These are phyloP conservation scores for Pseudorectes ferrugineus DNA, from an alignment of 2,113 vertebrate genomes.

Conservation along the genomic window DNA sequence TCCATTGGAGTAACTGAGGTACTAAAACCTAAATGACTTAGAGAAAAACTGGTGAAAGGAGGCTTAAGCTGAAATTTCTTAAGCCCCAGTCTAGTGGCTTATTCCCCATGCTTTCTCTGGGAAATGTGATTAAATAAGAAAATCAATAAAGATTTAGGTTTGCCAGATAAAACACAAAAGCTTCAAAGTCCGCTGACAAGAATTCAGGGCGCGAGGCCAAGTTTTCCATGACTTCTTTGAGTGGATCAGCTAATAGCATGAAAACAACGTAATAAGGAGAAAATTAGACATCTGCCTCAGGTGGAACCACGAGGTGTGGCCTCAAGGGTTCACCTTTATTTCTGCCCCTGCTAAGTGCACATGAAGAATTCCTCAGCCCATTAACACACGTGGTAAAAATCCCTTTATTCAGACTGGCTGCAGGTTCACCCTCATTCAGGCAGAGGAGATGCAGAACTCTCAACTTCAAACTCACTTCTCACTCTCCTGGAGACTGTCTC, in stretches of 20 bases:
- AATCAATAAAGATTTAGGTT: slow-evolving; percentile 64
- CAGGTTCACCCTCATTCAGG: background rate
- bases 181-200: slow-evolving; percentile 43
- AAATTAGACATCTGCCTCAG: slow-evolving; percentile 28
- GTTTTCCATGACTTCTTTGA: background rate
- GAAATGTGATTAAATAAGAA: slow-evolving; percentile 61
- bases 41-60: background rate
- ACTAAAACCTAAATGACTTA: slow-evolving; percentile 39
- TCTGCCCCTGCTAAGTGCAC: background rate
- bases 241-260: slow-evolving; percentile 50
- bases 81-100: slow-evolving; percentile 27
- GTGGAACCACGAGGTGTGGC: background rate
- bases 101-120: slow-evolving; percentile 22
- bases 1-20: background rate
- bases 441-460: background rate
- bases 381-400: background rate
- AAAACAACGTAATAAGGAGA: slow-evolving; percentile 45
- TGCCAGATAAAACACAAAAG: slow-evolving; percentile 56
- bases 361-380: background rate
- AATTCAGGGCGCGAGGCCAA: slow-evolving; percentile 44
- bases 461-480: background rate
- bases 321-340: background rate
- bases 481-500: background rate
- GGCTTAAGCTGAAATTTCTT: slow-evolving; percentile 27
- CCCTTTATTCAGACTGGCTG: background rate